Conservation (phyloP, 1,140 invertebrate genomes). For the Ganaspis sp. region DNA sequence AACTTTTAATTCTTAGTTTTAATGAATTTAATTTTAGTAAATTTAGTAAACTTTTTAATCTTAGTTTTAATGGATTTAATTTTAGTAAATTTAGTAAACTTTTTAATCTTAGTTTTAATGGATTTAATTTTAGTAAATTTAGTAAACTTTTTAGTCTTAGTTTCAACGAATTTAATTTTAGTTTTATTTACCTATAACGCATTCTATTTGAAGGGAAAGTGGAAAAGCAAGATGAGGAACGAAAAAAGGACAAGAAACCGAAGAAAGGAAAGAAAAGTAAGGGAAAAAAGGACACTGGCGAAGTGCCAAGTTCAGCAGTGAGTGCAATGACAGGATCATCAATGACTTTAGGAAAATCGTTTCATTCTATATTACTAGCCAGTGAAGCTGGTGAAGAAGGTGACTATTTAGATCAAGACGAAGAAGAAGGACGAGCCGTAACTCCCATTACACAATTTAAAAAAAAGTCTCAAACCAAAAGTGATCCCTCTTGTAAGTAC, state of each 20-base stretch:
- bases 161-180: too few relatives aligned
- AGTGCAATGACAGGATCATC: constrained; percentile 54
- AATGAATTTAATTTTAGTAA: too few relatives aligned
- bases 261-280: constrained; percentile 70
- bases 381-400: constrained; percentile 62
- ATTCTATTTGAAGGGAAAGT: constrained; percentile 58
- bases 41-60: too few relatives aligned
- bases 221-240: constrained; percentile 57
- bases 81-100: too few relatives aligned
- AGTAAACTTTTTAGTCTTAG: too few relatives aligned
- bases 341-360: constrained; percentile 45
- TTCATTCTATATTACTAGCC: constrained; percentile 56
- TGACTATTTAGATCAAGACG: constrained; percentile 67
- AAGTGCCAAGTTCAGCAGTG: constrained; percentile 41
- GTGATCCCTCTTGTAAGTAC: constrained; percentile 48
- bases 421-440: constrained; percentile 32
- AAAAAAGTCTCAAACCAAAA: constrained; percentile 47
- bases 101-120: too few relatives aligned
- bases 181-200: too few relatives aligned
- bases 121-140: too few relatives aligned
- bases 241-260: constrained; percentile 63
- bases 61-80: too few relatives aligned
- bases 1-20: too few relatives aligned
- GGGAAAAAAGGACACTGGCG: constrained; percentile 58
- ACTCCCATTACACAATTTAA: not conserved